These are phyloP conservation scores for Chionis minor DNA, from an alignment of 2,113 vertebrate species.

Conservation along the genomic window DNA sequence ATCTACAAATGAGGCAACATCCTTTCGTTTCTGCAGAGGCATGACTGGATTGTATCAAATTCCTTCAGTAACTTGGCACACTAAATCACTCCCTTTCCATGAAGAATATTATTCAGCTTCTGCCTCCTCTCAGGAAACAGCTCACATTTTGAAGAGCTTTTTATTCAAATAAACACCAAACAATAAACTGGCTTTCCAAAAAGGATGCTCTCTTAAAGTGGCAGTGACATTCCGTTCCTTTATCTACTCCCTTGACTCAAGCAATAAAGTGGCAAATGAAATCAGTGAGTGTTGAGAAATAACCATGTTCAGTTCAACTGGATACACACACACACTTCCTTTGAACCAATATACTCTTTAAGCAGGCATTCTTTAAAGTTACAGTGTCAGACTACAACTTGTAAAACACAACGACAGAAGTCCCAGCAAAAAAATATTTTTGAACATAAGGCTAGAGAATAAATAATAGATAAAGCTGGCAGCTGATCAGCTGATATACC, in stretches of 20 bases:
- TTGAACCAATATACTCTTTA: background rate
- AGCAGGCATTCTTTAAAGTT: background rate
- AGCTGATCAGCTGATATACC: background rate
- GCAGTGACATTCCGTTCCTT: slow-evolving; percentile 64
- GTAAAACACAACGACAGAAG: background rate
- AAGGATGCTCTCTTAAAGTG: slow-evolving; percentile 71
- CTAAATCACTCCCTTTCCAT: background rate
- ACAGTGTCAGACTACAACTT: background rate
- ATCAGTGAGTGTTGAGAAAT: slow-evolving; percentile 65
- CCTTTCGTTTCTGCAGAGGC: background rate
- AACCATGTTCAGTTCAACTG: slow-evolving; percentile 28
- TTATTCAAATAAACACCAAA: slow-evolving; percentile 67
- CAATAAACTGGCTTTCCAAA: slow-evolving; percentile 55
- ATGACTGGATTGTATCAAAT: background rate
- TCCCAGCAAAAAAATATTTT: background rate
- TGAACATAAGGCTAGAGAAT: background rate
- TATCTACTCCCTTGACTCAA: slow-evolving; percentile 75
- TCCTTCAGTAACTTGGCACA: background rate
- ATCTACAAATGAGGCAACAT: background rate
- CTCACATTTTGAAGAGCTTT: slow-evolving; percentile 51
- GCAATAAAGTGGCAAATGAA: slow-evolving; percentile 75
- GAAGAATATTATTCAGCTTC: background rate
- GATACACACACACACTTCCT: background rate
- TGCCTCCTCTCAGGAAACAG: background rate
- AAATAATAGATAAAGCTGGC: background rate